Evolutionary conservation across 2,888 invertebrate species (phyloP).

Genomic region (Lithophane semibrunnea): DNA sequence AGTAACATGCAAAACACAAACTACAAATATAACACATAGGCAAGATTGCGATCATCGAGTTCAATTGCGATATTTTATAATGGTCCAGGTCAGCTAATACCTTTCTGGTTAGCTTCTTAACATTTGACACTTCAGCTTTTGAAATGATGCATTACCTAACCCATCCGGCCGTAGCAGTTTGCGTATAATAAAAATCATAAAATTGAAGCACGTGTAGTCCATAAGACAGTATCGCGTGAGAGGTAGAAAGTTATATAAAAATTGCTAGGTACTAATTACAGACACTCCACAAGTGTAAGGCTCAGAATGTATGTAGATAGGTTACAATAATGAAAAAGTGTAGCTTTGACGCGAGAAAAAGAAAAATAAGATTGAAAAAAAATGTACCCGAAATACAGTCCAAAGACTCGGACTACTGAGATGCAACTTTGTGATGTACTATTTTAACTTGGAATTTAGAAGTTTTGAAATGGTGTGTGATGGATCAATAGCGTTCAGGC

Average conservation of each 20-base stretch:
- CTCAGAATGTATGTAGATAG: conserved; percentile 78
- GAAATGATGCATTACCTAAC: conserved; percentile 62
- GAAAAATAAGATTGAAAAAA: conserved; percentile 70
- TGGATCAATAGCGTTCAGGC: conserved; percentile 74
- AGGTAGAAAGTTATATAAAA: conserved; percentile 78
- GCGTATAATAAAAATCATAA: conserved; percentile 78
- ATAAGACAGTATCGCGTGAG: conserved; percentile 80
- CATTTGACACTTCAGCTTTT: conserved; percentile 47
- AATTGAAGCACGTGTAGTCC: conserved; percentile 84
- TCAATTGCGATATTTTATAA: conserved; percentile 66
- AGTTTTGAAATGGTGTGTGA: conserved; percentile 67
- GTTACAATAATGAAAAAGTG: conserved; percentile 77
- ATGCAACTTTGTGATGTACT: conserved; percentile 61
- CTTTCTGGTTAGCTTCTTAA: conserved; percentile 57
- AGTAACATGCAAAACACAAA: conserved; percentile 83
- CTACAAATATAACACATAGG: conserved; percentile 80
- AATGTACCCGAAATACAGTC: conserved; percentile 85
- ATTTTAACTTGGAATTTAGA: conserved; percentile 64
- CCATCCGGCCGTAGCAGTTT: conserved; percentile 80
- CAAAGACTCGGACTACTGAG: conserved; percentile 76
- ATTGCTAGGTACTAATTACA: conserved; percentile 81
- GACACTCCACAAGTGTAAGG: conserved; percentile 85
- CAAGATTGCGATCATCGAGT: conserved; percentile 90
- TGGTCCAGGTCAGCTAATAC: conserved; percentile 48
- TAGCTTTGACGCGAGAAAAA: conserved; percentile 77